These are phyloP conservation scores for Lasioglossum malachurum DNA, from an alignment of 2,888 invertebrate species.

Conservation along the genomic window DNA sequence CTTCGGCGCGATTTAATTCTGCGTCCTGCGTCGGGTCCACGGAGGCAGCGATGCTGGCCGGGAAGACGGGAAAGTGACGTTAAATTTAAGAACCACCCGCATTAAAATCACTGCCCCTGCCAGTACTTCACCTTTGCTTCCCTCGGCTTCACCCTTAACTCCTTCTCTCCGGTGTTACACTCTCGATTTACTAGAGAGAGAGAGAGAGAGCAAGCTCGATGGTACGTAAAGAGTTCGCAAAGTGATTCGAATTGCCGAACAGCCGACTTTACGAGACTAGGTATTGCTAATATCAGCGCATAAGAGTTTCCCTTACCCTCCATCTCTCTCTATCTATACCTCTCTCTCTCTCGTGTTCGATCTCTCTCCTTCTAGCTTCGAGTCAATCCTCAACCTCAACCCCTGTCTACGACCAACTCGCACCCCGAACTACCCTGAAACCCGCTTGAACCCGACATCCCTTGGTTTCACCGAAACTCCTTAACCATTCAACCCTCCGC, in stretches of 20 bases:
- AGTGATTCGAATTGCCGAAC: constrained; percentile 84
- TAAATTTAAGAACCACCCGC: constrained; percentile 80
- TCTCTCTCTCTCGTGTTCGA: constrained; percentile 36
- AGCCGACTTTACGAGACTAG: constrained; percentile 83
- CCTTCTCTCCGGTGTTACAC: constrained; percentile 33
- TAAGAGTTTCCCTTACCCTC: constrained; percentile 63
- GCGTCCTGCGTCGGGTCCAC: constrained; percentile 58
- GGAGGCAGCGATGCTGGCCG: constrained; percentile 43
- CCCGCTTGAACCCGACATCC: constrained; percentile 45
- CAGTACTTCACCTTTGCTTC: constrained; percentile 69
- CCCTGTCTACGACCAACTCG: constrained; percentile 10
- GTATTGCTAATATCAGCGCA: constrained; percentile 83
- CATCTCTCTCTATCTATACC: constrained; percentile 35
- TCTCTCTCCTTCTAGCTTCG: constrained; percentile 39
- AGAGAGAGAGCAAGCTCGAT: constrained; percentile 73
- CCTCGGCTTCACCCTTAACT: constrained; percentile 21
- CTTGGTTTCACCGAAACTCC: constrained; percentile 76
- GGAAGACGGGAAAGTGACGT: constrained; percentile 60
- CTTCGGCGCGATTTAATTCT: constrained; percentile 74
- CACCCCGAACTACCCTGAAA: neutral
- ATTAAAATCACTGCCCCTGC: constrained; percentile 81
- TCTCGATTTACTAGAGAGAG: constrained; percentile 45
- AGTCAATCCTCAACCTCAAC: neutral
- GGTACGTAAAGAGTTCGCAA: constrained; percentile 83
- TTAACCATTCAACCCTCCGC: constrained; percentile 82